Evolutionary conservation across 2,888 invertebrate species (phyloP).

Genomic region (Eristalinus sepulchralis): DNA sequence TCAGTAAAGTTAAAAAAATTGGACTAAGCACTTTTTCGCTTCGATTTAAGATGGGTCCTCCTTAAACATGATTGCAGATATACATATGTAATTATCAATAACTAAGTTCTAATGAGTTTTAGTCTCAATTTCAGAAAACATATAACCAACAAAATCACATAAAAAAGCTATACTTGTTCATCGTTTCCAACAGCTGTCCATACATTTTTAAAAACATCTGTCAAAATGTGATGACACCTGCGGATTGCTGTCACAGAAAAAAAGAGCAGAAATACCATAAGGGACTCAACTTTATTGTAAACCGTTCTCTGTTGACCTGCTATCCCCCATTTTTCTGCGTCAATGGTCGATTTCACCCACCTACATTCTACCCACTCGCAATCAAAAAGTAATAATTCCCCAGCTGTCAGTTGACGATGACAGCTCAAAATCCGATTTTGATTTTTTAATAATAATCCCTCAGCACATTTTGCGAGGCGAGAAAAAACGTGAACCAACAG

Average conservation of each 20-base stretch:
- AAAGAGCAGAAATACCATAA: not conserved
- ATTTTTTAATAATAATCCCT: slow-evolving; percentile 52
- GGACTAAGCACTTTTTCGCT: too few species aligned
- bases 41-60: too few species aligned
- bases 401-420: slow-evolving; percentile 56
- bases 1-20: too few species aligned
- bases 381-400: slow-evolving; percentile 55
- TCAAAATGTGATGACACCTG: not conserved
- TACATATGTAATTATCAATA: too few species aligned
- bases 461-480: slow-evolving; percentile 4
- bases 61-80: too few species aligned
- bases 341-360: not conserved
- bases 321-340: not conserved
- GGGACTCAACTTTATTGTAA: not conserved
- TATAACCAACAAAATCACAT: too few species aligned
- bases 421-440: slow-evolving; percentile 57
- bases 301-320: not conserved
- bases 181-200: not conserved
- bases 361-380: slow-evolving; percentile 12
- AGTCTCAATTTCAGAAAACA: too few species aligned
- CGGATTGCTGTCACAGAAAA: not conserved
- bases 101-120: too few species aligned
- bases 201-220: not conserved
- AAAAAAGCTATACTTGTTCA: not conserved
- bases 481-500: slow-evolving; percentile 3